Conservation (phyloP, 2,888 invertebrate genomes). For the Sipha maydis region DNA sequence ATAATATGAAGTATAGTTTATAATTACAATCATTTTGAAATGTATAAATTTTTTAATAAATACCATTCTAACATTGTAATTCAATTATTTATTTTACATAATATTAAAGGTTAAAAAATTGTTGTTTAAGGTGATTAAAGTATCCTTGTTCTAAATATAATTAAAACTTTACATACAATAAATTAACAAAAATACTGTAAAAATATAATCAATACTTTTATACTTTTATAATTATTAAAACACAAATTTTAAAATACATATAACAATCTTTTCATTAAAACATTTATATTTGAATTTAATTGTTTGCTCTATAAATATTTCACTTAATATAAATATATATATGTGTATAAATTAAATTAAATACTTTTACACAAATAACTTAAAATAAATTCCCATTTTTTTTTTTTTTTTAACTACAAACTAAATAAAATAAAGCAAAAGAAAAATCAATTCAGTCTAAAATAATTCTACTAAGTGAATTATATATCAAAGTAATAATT, state of each 20-base stretch:
- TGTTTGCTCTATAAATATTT: background rate
- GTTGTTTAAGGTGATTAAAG: no score
- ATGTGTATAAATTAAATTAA: constrained; percentile 9
- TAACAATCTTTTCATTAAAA: background rate
- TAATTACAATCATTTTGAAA: no score
- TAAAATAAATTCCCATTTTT: background rate
- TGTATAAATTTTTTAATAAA: no score
- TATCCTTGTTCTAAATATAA: background rate
- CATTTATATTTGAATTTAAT: background rate
- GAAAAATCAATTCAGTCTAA: constrained; percentile 31
- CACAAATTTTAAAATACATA: background rate
- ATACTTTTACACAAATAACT: constrained; percentile 24
- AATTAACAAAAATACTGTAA: background rate
- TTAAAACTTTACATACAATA: background rate
- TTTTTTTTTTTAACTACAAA: background rate
- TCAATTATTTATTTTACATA: no score
- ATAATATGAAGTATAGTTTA: no score
- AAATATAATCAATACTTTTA: background rate
- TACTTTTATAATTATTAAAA: background rate
- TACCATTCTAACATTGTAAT: no score
- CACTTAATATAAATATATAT: background rate
- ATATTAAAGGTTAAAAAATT: no score
- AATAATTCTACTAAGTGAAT: background rate
- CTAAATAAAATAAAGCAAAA: background rate
- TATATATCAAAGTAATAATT: background rate